phyloP scores from a whole-genome alignment of 2,797 vertebrate genomes.

The Malacoctenus gilli region DNA sequence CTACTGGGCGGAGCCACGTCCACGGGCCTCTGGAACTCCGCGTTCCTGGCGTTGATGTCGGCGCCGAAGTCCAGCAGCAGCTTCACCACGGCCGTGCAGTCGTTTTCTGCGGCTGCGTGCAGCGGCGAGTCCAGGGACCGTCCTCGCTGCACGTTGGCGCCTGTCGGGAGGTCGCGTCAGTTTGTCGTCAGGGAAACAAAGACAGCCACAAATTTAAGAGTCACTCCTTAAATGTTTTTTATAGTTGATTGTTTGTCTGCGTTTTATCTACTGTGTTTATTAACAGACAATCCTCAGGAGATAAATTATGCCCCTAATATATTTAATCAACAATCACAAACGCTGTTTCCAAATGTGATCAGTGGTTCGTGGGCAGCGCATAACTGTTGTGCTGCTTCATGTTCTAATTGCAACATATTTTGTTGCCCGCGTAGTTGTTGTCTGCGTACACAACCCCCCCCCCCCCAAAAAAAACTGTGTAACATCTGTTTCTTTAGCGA shows the following conservation, averaged over 20 bases:
- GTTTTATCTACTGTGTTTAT: too few relatives aligned
- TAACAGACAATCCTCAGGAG: constrained; percentile 7
- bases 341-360: too few relatives aligned
- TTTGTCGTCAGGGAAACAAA: too few relatives aligned
- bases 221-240: too few relatives aligned
- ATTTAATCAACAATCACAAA: constrained; percentile 25
- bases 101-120: constrained; percentile 89
- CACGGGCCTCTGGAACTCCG: constrained; percentile 87
- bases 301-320: constrained; percentile 13
- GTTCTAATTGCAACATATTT: constrained; percentile 1
- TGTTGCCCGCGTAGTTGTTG: background rate
- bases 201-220: too few relatives aligned
- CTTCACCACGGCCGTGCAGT: constrained; percentile 85
- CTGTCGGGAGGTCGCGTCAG: too few relatives aligned
- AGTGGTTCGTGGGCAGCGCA: too few relatives aligned
- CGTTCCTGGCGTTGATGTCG: constrained; percentile 90
- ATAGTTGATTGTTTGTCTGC: too few relatives aligned
- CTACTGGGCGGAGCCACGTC: constrained; percentile 90
- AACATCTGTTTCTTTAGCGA: constrained; percentile 7
- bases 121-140: constrained; percentile 89
- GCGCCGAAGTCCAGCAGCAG: constrained; percentile 94
- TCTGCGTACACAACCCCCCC: background rate
- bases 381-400: background rate
- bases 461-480: background rate
- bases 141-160: constrained; percentile 92